Evolutionary conservation across 2,888 invertebrate species (phyloP).

Genomic region (Carcina quercana): DNA sequence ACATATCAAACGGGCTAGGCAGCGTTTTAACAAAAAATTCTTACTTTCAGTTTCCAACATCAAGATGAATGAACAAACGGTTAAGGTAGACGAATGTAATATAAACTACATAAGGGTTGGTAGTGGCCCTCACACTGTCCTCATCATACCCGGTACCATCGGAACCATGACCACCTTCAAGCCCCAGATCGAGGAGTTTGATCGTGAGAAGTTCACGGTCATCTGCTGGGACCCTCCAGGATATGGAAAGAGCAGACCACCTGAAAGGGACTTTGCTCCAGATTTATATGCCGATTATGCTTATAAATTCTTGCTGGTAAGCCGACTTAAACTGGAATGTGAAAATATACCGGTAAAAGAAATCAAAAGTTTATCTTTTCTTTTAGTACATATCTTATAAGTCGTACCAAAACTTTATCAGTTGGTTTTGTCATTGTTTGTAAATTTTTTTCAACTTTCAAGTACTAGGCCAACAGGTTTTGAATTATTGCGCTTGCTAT

Average conservation of each 20-base stretch:
- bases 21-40: no score
- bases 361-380: no score
- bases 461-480: no score
- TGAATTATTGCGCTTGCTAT: no score
- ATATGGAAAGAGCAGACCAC: conserved; percentile 89
- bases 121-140: conserved; percentile 72
- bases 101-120: conserved; percentile 55
- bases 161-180: conserved; percentile 89
- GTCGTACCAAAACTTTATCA: no score
- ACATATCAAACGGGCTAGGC: no score
- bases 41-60: no score
- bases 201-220: conserved; percentile 76
- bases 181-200: conserved; percentile 81
- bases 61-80: conserved; percentile 74
- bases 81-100: conserved; percentile 1
- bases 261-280: conserved; percentile 78
- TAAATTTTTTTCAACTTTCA: no score
- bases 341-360: no score
- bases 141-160: conserved; percentile 87
- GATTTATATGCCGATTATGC: conserved; percentile 85
- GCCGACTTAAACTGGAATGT: no score
- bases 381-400: no score
- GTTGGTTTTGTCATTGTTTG: no score
- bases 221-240: conserved; percentile 91
- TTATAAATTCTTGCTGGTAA: conserved; percentile 80